Evolutionary conservation across 1,140 invertebrate species (phyloP), one percentile per base, ranked within the genome.

Genomic region (fruit fly (Drosophila melanogaster)): DNA sequence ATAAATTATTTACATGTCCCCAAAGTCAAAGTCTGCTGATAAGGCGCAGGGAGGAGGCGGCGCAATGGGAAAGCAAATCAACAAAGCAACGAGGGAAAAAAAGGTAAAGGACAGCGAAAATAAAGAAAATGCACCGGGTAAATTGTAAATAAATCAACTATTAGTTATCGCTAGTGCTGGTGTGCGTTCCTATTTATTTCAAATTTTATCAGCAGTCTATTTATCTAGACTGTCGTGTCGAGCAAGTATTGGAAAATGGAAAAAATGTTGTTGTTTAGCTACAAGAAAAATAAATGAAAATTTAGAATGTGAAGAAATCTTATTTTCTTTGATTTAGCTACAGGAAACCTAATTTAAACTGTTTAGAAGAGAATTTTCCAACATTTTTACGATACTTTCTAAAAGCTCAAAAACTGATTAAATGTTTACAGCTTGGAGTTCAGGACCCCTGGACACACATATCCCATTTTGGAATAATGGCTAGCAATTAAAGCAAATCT

Each of bases 1-100:
- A 87, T 87, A 87, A 87, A 87, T 87, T 87, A 87, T 87, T 87
- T 87, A 86, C 84, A 87, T 87, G 79, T 87, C 83, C 83, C 83
- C 83, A 79, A 87, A 81, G 83, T 87, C 84, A 87, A 87, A 87
- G 79, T 87, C 66, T 83, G 79, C 83, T 87, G 84, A 87, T 90
- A 89, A 89, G 60, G 58, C 40, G 41, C 3, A 26, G 22, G 7
- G 7, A 2, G 30, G 19, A 33, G 17, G 4, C 46, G 47, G 44
- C 62, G 49, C 38, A 59, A 61, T 47, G 65, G 65, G 51, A 77
- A 55, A 62, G 37, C 38, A 79, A 55, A 56, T 59, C 38, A 46
- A 72, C 41, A 41, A 41, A 30, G 44, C 35, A 64, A 59, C 15
- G 56, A 38, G 69, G 61, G 58, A 61, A 59, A 54, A 58, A 41